phyloP scores from a whole-genome alignment of 1,140 invertebrate species.

The Camponotus floridanus region DNA sequence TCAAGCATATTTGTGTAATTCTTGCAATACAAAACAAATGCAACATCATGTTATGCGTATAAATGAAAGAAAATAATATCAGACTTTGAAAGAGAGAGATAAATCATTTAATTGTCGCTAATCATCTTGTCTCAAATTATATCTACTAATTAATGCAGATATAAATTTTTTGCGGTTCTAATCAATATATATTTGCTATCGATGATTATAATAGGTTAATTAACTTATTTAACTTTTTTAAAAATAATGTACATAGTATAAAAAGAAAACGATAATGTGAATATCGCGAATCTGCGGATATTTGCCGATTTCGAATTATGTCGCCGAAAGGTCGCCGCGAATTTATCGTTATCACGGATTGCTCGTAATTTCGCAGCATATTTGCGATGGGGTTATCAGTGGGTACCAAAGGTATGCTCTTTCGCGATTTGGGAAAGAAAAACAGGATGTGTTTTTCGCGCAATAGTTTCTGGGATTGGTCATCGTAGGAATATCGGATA shows the following conservation, averaged over 20 bases:
- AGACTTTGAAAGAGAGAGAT: conserved; percentile 21
- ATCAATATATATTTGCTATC: not conserved
- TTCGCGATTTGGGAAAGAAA: not conserved
- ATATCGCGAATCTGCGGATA: not conserved
- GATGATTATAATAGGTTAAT: not conserved
- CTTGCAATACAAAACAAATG: no score
- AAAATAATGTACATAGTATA: not conserved
- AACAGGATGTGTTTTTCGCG: not conserved
- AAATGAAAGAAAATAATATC: not conserved
- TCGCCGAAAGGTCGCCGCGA: not conserved
- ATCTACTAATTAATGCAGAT: not conserved
- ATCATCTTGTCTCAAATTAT: not conserved
- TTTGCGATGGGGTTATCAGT: not conserved
- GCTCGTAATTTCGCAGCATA: conserved; percentile 1
- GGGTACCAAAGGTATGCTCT: not conserved
- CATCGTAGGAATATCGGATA: not conserved
- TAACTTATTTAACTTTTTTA: not conserved
- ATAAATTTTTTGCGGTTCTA: not conserved
- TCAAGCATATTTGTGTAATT: no score
- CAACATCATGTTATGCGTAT: no score
- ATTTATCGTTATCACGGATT: not conserved
- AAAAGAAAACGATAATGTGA: not conserved
- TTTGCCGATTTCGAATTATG: not conserved
- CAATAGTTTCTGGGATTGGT: not conserved
- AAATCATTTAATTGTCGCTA: conserved; percentile 21